phyloP scores from a whole-genome alignment of 2,113 vertebrate species.

The Neopipo cinnamomea region DNA sequence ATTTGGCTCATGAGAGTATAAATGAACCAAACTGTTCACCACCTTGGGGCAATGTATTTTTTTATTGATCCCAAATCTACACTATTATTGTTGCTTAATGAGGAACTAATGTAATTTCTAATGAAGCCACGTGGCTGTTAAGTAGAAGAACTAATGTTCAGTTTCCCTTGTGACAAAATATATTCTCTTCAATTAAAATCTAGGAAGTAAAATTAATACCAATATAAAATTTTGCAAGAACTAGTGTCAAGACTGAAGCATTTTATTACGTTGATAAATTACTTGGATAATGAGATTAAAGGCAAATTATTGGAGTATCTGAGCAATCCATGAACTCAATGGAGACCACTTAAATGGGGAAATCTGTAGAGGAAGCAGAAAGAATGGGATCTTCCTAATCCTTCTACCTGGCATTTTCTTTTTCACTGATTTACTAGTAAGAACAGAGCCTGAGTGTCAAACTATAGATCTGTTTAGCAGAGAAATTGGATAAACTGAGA shows the following conservation, averaged over 20 bases:
- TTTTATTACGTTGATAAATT: conserved; percentile 60
- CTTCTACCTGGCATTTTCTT: background rate
- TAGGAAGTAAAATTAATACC: conserved; percentile 66
- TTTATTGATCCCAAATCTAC: conserved; percentile 60
- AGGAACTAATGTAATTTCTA: conserved; percentile 74
- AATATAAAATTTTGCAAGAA: conserved; percentile 37
- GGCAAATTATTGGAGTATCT: background rate
- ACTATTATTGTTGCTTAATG: conserved; percentile 73
- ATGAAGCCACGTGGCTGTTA: conserved; percentile 62
- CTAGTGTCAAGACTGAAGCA: conserved; percentile 26
- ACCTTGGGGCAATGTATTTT: conserved; percentile 49
- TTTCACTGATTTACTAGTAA: background rate
- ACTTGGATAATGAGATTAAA: conserved; percentile 12
- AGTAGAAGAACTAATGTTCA: conserved; percentile 49
- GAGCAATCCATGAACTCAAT: background rate
- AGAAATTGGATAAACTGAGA: background rate
- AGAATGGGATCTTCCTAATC: background rate
- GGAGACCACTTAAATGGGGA: background rate
- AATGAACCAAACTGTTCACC: conserved; percentile 52
- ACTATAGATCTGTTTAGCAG: background rate
- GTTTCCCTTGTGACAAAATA: conserved; percentile 67
- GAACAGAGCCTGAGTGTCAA: background rate
- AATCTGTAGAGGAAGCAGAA: background rate
- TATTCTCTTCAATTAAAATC: conserved; percentile 70
- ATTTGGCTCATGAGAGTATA: conserved; percentile 17